These are phyloP conservation scores for Hemicordylus capensis DNA, from an alignment of 2,113 vertebrate genomes.

Conservation along the genomic window DNA sequence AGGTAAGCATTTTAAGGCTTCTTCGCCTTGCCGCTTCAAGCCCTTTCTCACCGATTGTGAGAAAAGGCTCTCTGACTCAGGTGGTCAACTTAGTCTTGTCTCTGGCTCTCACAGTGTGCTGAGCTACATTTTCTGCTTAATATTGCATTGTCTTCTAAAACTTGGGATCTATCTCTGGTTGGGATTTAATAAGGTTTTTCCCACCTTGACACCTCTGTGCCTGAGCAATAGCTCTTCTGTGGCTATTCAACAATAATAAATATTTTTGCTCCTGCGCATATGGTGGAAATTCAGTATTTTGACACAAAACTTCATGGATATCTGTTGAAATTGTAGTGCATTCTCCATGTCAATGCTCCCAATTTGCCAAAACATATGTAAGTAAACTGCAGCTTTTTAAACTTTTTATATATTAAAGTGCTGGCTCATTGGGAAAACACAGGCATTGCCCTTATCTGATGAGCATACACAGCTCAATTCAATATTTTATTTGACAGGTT, in stretches of 20 bases:
- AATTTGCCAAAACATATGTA: conserved; percentile 14
- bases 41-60: too few relatives aligned
- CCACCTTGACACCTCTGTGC: not conserved
- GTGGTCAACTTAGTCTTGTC: not conserved
- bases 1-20: too few relatives aligned
- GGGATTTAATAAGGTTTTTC: not conserved
- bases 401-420: conserved; percentile 38
- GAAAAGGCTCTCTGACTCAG: too few relatives aligned
- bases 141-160: not conserved
- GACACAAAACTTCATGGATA: conserved; percentile 25
- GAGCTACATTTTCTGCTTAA: not conserved
- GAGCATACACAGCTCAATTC: conserved; percentile 33
- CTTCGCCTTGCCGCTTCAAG: too few relatives aligned
- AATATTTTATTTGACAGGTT: conserved; percentile 46
- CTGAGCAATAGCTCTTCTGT: not conserved
- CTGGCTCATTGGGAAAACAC: conserved; percentile 11
- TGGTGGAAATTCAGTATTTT: not conserved
- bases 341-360: not conserved
- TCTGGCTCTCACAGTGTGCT: not conserved
- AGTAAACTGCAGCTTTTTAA: not conserved
- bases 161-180: not conserved
- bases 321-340: not conserved
- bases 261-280: not conserved
- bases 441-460: not conserved
- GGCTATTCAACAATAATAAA: not conserved